Conservation (phyloP, 2,113 vertebrate genomes). For the Monarcha castaneiventris region DNA sequence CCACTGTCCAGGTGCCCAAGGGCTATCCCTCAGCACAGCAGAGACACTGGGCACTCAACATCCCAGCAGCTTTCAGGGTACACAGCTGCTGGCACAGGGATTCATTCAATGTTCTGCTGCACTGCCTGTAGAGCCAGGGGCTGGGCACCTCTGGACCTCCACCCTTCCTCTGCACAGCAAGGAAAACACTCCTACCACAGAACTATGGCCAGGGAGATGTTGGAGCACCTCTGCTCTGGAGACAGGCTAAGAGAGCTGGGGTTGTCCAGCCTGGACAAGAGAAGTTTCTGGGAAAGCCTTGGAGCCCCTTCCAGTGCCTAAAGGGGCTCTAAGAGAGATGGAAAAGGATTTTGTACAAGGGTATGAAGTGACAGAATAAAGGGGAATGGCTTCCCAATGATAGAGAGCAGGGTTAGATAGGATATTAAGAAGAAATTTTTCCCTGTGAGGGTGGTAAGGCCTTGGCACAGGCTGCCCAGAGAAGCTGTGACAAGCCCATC, state of each 20-base stretch:
- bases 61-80: background rate
- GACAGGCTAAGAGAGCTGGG: background rate
- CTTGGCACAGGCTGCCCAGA: background rate
- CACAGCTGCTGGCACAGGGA: background rate
- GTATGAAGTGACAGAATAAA: background rate
- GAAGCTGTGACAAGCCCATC: background rate
- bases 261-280: background rate
- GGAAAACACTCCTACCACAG: background rate
- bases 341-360: background rate
- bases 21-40: background rate
- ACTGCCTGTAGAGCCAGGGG: background rate
- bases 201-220: background rate
- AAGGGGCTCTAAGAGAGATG: background rate
- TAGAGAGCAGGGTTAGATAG: background rate
- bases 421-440: background rate
- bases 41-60: background rate
- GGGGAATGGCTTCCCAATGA: background rate
- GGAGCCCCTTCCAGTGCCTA: background rate
- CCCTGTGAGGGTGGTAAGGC: background rate
- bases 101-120: background rate
- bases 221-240: background rate
- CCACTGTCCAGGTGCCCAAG: background rate
- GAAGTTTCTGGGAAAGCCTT: background rate
- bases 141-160: background rate
- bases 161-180: background rate